phyloP scores from a whole-genome alignment of 2,113 vertebrate species.

The Montifringilla adamsi region DNA sequence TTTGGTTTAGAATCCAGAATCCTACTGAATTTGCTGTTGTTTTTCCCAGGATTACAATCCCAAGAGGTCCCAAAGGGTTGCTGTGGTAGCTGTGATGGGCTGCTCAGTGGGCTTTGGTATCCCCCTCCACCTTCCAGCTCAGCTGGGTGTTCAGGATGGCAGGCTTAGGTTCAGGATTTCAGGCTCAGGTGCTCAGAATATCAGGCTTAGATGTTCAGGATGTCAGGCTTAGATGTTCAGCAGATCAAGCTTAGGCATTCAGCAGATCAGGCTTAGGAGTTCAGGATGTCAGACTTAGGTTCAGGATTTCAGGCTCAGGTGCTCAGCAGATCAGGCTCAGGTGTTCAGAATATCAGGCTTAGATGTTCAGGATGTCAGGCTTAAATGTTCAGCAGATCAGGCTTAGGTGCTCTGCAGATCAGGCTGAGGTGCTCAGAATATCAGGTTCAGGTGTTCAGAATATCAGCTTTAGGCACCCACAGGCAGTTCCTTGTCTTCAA shows the following conservation, averaged over 20 bases:
- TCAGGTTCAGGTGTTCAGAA: not conserved
- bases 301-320: not conserved
- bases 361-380: not conserved
- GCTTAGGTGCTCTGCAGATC: not conserved
- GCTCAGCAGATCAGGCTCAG: fast-evolving
- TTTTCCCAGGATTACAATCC: not conserved
- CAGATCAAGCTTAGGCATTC: not conserved
- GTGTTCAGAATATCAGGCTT: not conserved
- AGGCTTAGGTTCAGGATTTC: not conserved
- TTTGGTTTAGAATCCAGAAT: not conserved
- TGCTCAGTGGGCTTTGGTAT: not conserved
- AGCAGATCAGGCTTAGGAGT: not conserved
- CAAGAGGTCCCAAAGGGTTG: not conserved
- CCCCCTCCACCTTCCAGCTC: not conserved
- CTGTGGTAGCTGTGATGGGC: not conserved
- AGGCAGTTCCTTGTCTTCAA: not conserved
- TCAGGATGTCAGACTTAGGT: not conserved
- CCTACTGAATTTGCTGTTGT: not conserved
- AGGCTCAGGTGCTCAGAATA: not conserved
- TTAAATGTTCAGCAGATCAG: not conserved
- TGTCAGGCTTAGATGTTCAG: not conserved
- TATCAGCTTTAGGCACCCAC: not conserved
- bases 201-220: not conserved
- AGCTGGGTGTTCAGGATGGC: not conserved
- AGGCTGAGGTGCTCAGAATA: not conserved